Evolutionary conservation across 1,140 invertebrate species (phyloP).

Genomic region (Vanessa tameamea): DNA sequence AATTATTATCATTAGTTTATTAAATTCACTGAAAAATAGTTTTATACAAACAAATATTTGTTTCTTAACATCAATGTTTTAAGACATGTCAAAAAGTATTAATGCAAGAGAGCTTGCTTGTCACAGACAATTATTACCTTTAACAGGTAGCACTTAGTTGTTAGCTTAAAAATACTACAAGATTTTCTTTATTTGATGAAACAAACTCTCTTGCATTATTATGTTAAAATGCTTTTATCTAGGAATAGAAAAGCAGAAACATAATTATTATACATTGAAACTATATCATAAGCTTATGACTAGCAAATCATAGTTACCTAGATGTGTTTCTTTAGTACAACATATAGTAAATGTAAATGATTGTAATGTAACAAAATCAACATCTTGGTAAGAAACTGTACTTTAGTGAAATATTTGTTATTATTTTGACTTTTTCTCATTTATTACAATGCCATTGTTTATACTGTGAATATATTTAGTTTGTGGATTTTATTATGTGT

Average conservation of each 20-base stretch:
- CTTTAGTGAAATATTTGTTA: constrained; percentile 15
- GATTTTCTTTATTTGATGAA: background rate
- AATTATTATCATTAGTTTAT: background rate
- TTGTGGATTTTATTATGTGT: constrained; percentile 24
- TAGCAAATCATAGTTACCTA: constrained; percentile 30
- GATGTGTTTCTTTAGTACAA: constrained; percentile 30
- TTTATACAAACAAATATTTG: background rate
- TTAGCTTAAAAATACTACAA: too few species aligned
- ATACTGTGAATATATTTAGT: constrained; percentile 52
- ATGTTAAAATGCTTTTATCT: background rate
- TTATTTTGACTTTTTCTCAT: constrained; percentile 25
- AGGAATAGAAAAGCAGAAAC: background rate
- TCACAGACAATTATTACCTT: too few species aligned
- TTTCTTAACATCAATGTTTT: background rate
- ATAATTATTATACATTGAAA: background rate
- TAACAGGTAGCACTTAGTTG: too few species aligned
- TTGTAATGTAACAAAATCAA: constrained; percentile 23
- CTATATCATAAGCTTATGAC: background rate
- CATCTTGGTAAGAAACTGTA: constrained; percentile 5
- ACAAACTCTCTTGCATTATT: background rate
- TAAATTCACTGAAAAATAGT: constrained; percentile 1
- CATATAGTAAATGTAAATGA: constrained; percentile 13
- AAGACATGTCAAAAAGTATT: background rate
- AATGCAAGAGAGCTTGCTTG: too few species aligned
- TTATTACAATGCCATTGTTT: constrained; percentile 56